A percentile compares a stretch with the other conserved stretches of the same genome.
Conservation (phyloP, 2,888 invertebrate species). For the Geotrupes spiniger region DNA sequence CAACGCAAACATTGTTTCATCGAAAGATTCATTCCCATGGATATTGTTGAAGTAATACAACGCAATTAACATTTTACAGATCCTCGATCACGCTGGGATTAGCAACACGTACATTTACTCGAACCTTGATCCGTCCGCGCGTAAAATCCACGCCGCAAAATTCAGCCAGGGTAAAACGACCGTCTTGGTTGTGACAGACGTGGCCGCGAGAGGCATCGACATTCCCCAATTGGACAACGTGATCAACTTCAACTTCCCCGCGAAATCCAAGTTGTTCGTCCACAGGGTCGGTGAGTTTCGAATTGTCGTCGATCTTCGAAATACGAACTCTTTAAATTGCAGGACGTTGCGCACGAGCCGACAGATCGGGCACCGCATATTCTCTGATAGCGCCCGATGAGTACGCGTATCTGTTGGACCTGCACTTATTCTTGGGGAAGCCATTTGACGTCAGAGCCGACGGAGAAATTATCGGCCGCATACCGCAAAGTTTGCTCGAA, state of each 20-base stretch:
- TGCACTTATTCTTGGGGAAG: conserved; percentile 88
- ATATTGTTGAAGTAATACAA: neutral
- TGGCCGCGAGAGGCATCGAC: conserved; percentile 97
- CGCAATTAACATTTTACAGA: conserved; percentile 53
- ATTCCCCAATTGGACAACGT: conserved; percentile 95
- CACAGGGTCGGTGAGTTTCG: conserved; percentile 87
- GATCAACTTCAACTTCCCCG: conserved; percentile 96
- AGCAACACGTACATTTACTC: conserved; percentile 91
- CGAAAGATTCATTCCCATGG: no score
- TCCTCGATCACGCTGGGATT: conserved; percentile 72
- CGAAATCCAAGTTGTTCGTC: conserved; percentile 94
- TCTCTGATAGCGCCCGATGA: conserved; percentile 91
- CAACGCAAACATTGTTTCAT: no score
- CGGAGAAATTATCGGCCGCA: conserved; percentile 64
- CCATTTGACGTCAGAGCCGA: conserved; percentile 53
- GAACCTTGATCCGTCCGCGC: conserved; percentile 87
- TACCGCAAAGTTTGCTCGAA: conserved; percentile 81
- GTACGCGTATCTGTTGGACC: conserved; percentile 86
- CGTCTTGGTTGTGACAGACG: conserved; percentile 92
- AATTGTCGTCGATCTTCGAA: neutral
- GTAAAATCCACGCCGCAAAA: conserved; percentile 91
- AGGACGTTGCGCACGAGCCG: conserved; percentile 94
- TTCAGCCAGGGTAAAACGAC: conserved; percentile 78
- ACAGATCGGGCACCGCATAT: conserved; percentile 86
- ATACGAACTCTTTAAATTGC: conserved; percentile 22